These are phyloP conservation scores for Petrophora chlorosata DNA, from an alignment of 2,888 invertebrate genomes.

Conservation along the genomic window DNA sequence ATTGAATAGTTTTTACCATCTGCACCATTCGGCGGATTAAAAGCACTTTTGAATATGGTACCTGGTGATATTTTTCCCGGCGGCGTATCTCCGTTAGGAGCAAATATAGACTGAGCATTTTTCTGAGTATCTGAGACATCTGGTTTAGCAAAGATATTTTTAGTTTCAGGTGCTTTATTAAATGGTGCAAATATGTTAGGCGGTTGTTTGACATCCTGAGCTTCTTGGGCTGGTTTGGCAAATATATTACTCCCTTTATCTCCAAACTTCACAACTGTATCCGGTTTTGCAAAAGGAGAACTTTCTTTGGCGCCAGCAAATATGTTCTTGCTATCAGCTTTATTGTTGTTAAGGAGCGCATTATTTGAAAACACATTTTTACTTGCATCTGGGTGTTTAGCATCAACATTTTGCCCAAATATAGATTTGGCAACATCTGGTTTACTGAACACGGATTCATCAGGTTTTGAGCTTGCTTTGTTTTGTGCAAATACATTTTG, in stretches of 20 bases:
- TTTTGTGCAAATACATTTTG: slow-evolving; percentile 43
- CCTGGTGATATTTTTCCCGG: slow-evolving; percentile 58
- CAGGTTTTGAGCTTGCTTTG: slow-evolving; percentile 29
- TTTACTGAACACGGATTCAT: slow-evolving; percentile 38
- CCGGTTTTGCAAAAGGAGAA: slow-evolving; percentile 43
- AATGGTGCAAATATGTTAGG: slow-evolving; percentile 59
- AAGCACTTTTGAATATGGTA: slow-evolving; percentile 67
- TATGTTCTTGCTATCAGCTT: slow-evolving; percentile 25
- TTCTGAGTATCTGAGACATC: slow-evolving; percentile 27
- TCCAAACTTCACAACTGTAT: slow-evolving; percentile 41
- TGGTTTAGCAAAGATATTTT: slow-evolving; percentile 46
- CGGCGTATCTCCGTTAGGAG: slow-evolving; percentile 50
- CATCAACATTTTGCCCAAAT: slow-evolving; percentile 35
- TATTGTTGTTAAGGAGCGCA: slow-evolving; percentile 13
- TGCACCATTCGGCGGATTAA: slow-evolving; percentile 45
- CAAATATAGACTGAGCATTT: slow-evolving; percentile 41
- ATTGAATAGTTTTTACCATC: slow-evolving; percentile 58
- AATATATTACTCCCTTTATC: slow-evolving; percentile 58
- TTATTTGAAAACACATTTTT: slow-evolving; percentile 38
- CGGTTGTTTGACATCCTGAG: slow-evolving; percentile 41
- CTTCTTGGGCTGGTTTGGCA: slow-evolving; percentile 43
- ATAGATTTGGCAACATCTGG: slow-evolving; percentile 34
- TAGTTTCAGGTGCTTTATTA: slow-evolving; percentile 45
- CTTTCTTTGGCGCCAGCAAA: slow-evolving; percentile 42
- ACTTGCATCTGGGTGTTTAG: slow-evolving; percentile 23